These are phyloP conservation scores for Prionailurus bengalensis DNA, from an alignment of 2,113 vertebrate genomes.

Conservation along the genomic window DNA sequence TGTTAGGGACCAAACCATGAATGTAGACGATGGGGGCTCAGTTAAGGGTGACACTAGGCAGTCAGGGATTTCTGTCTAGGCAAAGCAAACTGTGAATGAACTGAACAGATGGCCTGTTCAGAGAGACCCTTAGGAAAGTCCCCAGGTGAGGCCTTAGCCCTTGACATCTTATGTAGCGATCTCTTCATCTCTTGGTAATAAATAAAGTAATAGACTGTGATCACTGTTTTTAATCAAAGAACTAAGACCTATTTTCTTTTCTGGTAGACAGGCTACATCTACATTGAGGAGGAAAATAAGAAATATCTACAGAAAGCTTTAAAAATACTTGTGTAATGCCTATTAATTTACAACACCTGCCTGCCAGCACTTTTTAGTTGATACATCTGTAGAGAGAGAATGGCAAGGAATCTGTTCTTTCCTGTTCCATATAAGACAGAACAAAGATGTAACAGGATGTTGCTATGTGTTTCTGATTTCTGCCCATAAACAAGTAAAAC, in stretches of 20 bases:
- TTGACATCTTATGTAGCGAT: background rate
- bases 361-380: background rate
- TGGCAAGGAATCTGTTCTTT: background rate
- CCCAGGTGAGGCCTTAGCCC: background rate
- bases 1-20: background rate
- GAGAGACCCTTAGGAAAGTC: background rate
- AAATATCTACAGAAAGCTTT: background rate
- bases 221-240: slow-evolving; percentile 27
- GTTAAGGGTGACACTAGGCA: background rate
- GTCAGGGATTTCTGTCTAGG: background rate
- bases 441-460: background rate
- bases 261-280: background rate
- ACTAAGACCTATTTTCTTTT: background rate
- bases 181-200: slow-evolving; percentile 30
- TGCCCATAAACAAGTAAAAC: background rate
- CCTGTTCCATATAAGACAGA: background rate
- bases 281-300: background rate
- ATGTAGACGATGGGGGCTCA: background rate
- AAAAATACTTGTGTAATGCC: background rate
- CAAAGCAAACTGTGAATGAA: slow-evolving; percentile 1
- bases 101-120: background rate
- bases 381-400: background rate
- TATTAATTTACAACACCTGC: background rate
- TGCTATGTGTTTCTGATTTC: background rate
- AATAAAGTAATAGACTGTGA: background rate